These are phyloP conservation scores for Drosophila ananassae DNA, from an alignment of 1,140 invertebrate species.

Conservation along the genomic window DNA sequence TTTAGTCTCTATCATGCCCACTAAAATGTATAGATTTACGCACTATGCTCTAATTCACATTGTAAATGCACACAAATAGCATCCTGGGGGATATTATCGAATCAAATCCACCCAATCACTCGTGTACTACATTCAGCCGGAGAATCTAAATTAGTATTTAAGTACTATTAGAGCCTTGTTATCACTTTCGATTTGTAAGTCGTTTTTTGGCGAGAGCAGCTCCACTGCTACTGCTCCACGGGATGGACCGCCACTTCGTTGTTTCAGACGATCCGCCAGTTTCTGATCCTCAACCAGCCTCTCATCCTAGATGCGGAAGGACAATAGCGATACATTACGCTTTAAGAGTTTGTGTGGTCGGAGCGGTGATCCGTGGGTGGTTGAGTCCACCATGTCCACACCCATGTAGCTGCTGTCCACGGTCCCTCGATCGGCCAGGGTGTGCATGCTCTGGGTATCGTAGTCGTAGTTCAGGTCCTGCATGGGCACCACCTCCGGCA, in stretches of 20 bases:
- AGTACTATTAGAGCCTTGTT: constrained; percentile 78
- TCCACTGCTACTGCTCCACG: constrained; percentile 16
- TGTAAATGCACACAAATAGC: constrained; percentile 74
- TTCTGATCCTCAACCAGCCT: constrained; percentile 2
- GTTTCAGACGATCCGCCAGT: constrained; percentile 44
- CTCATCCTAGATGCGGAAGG: constrained; percentile 75
- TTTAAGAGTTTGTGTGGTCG: constrained; percentile 71
- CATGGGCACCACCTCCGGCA: constrained; percentile 88
- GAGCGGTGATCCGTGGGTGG: constrained; percentile 58
- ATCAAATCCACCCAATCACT: constrained; percentile 26
- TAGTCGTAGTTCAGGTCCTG: constrained; percentile 85
- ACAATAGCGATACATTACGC: constrained; percentile 81
- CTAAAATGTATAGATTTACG: constrained; percentile 65
- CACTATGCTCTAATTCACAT: constrained; percentile 71
- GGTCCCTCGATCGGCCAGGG: constrained; percentile 58
- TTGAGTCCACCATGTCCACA: constrained; percentile 54
- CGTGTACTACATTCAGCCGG: constrained; percentile 59
- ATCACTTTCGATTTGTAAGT: constrained; percentile 79
- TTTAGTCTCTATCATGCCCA: constrained; percentile 50
- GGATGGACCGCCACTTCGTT: constrained; percentile 44
- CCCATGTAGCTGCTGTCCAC: constrained; percentile 74
- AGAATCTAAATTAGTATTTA: constrained; percentile 66
- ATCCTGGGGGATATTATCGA: constrained; percentile 36
- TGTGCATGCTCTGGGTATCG: constrained; percentile 76
- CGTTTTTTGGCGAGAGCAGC: constrained; percentile 56